Conservation (phyloP, 37 sponge, comb jelly and placozoan genomes). For the Beroe ovata region DNA sequence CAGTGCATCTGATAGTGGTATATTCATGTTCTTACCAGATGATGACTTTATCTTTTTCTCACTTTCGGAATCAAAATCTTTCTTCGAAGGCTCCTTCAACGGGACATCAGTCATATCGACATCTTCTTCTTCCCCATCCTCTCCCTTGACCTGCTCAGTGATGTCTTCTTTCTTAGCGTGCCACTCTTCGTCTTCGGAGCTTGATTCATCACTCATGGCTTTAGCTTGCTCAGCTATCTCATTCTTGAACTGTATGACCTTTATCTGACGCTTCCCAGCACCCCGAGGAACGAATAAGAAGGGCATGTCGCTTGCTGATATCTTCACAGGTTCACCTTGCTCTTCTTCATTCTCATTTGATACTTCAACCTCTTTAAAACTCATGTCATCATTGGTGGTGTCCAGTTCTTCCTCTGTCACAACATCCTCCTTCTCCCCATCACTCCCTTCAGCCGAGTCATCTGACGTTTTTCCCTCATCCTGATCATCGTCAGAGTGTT, state of each 20-base stretch:
- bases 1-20: background rate
- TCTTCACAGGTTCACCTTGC: slow-evolving; percentile 1
- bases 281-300: slow-evolving; percentile 24
- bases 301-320: background rate
- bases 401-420: background rate
- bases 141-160: slow-evolving; percentile 2
- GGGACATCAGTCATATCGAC: slow-evolving; percentile 26
- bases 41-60: background rate
- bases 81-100: background rate
- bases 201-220: slow-evolving; percentile 34
- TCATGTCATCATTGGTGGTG: background rate
- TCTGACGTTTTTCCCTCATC: background rate
- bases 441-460: background rate
- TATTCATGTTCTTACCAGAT: background rate
- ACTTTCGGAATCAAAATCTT: background rate
- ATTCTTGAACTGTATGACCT: slow-evolving; percentile 33
- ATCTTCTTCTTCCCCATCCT: slow-evolving; percentile 38
- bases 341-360: slow-evolving; percentile 16
- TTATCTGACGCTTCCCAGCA: slow-evolving; percentile 30
- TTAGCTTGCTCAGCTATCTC: slow-evolving; percentile 43
- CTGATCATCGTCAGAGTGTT: background rate
- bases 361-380: background rate
- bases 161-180: slow-evolving; percentile 32
- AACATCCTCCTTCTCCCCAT: background rate
- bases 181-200: slow-evolving; percentile 64